These are phyloP conservation scores for Anableps anableps DNA, from an alignment of 2,797 vertebrate species.

Conservation along the genomic window DNA sequence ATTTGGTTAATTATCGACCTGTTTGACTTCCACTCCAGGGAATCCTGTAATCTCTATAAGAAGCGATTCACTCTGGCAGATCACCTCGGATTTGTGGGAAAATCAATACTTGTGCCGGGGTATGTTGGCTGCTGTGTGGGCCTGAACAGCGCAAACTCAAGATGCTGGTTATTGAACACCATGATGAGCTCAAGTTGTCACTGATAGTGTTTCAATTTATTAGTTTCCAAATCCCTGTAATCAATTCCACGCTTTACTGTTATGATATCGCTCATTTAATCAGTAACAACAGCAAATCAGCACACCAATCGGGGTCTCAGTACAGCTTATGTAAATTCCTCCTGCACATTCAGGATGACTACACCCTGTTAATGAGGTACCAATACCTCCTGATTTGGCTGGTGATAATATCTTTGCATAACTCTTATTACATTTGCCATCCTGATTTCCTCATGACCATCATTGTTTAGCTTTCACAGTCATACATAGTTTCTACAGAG, in stretches of 20 bases:
- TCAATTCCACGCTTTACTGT: conserved; percentile 44
- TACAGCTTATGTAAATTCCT: conserved; percentile 15
- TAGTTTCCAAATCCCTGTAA: conserved; percentile 42
- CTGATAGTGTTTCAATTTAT: conserved; percentile 44
- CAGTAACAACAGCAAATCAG: conserved; percentile 36
- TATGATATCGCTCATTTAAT: conserved; percentile 33
- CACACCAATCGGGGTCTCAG: conserved; percentile 36
- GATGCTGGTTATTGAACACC: conserved; percentile 55
- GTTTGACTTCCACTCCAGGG: conserved; percentile 55
- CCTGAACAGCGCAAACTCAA: conserved; percentile 60
- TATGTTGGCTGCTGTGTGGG: conserved; percentile 56
- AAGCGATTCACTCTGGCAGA: conserved; percentile 66
- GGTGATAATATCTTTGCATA: conserved; percentile 19
- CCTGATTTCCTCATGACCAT: conserved; percentile 18
- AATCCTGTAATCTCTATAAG: conserved; percentile 68
- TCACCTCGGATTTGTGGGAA: conserved; percentile 72
- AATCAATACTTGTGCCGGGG: conserved; percentile 71
- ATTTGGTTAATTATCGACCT: conserved; percentile 55
- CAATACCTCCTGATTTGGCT: conserved; percentile 29
- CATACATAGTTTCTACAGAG: conserved; percentile 52
- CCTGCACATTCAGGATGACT: conserved; percentile 10
- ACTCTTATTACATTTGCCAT: conserved; percentile 26
- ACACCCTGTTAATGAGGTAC: conserved; percentile 34
- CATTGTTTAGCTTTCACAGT: conserved; percentile 55
- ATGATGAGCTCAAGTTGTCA: conserved; percentile 61